Base-by-base conservation (phyloP, 2,888 invertebrate species). In the Willowsia nigromaculata region DNA sequence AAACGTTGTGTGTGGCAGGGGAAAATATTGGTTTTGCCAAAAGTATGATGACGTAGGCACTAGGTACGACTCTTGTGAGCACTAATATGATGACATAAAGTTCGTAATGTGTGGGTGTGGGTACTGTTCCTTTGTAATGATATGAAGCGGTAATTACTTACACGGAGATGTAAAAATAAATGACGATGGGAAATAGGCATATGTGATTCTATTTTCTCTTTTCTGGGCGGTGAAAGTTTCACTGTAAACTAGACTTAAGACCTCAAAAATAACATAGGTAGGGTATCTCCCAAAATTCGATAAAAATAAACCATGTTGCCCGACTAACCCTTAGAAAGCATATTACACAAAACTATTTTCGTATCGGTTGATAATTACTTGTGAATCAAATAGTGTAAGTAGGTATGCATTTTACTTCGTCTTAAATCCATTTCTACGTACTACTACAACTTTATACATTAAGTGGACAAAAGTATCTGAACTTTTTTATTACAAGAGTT, bases 91-190 rank as follows among this genome's bases (percentile, higher is more conserved):
- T 27, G 27, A 22, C 59, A 59, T 4, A 53, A n/a, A 13, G 1
- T 56, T 56, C 56, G 37, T 9, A 18, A 7, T 56, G 56, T 22
- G 56, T 56, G 56, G 22, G 56, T 18, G 18, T 2, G 15, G 47
- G 47, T 9, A 40, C 40, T 47, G 15, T 18, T 56, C 22, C 1
- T 0, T 59, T 27, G 22, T 5, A 59, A 27, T 37, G 43, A 40
- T 25, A 43, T 37, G 18, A 18, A 37, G 5, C 9, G n/a, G n/a
- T 15, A 68, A 68, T 68, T 68, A 68, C 1, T 68, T 68, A 2
- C 33, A 68, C 65, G 40, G 43, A 71, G 71, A 71, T 37, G 71
- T 71, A 71, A 71, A 71, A 71, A 71, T 71, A 40, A 71, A 71
- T 71, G 5, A 40, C 43, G 18, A 7, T 71, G 40, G 25, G 71